Evolutionary conservation across 2,888 invertebrate genomes (phyloP).

Genomic region (Rhogogaster chlorosoma): DNA sequence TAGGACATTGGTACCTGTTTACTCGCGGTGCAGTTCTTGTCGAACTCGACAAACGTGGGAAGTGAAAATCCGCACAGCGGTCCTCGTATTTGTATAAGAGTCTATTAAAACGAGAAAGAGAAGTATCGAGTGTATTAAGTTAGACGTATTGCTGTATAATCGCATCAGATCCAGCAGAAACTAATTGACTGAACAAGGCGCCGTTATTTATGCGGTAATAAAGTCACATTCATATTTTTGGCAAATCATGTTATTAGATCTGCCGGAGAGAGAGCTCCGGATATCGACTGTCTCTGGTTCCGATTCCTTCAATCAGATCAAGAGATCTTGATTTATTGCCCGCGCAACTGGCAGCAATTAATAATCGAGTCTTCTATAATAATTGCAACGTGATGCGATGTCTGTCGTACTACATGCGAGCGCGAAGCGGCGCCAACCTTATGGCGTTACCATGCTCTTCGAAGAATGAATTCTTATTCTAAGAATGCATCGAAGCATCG

Average conservation of each 20-base stretch:
- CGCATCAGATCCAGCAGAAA: not conserved
- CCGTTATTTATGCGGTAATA: not conserved
- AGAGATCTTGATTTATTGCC: conserved; percentile 7
- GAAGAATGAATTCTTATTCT: conserved; percentile 37
- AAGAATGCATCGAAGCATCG: conserved; percentile 33
- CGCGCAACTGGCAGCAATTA: not conserved
- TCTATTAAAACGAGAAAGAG: not conserved
- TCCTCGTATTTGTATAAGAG: not conserved
- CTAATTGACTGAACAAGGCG: not conserved
- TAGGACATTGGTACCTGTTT: conserved; percentile 8
- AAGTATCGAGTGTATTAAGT: not conserved
- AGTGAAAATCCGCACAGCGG: conserved; percentile 28
- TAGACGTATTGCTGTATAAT: not conserved
- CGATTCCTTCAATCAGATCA: not conserved
- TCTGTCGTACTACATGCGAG: not conserved
- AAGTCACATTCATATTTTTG: not conserved
- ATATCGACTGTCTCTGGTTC: not conserved
- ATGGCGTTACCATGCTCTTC: conserved; percentile 30
- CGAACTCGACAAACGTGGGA: conserved; percentile 38
- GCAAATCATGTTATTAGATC: not conserved
- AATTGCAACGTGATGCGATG: conserved; percentile 30
- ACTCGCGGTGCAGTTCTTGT: not conserved
- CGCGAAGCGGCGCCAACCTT: conserved; percentile 35
- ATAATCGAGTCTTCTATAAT: conserved; percentile 21
- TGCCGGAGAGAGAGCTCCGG: not conserved